These are phyloP conservation scores for Porites lutea DNA, from an alignment of 64 coral and sea anemone genomes.

Conservation along the genomic window DNA sequence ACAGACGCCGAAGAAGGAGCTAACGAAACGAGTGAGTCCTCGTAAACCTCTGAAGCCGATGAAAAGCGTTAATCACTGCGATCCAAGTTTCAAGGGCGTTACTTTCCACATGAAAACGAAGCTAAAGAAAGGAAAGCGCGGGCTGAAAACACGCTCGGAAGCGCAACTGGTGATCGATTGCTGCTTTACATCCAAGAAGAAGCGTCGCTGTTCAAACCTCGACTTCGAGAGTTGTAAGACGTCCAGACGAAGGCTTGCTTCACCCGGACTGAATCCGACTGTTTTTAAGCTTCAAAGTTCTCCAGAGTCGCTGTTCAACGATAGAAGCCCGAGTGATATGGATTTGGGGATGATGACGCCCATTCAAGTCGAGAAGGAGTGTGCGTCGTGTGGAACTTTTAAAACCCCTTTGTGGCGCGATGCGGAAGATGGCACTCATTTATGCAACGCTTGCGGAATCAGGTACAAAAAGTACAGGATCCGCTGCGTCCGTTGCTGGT, in stretches of 20 bases:
- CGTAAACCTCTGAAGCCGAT: slow-evolving; percentile 92
- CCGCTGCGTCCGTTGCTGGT: slow-evolving; percentile 94
- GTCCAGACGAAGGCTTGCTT: slow-evolving; percentile 65
- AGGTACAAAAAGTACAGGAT: slow-evolving; percentile 98
- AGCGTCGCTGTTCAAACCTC: slow-evolving; percentile 42
- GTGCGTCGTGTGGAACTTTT: slow-evolving; percentile 87
- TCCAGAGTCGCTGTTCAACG: slow-evolving; percentile 65
- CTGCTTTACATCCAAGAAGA: slow-evolving; percentile 94
- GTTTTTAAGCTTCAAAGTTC: slow-evolving; percentile 80
- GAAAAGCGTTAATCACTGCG: slow-evolving; percentile 86
- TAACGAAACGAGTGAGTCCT: slow-evolving; percentile 81
- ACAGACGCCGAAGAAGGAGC: slow-evolving; percentile 80
- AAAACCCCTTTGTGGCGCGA: slow-evolving; percentile 98
- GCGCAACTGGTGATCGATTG: slow-evolving; percentile 93
- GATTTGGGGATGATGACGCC: slow-evolving; percentile 84
- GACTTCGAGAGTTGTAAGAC: slow-evolving; percentile 59
- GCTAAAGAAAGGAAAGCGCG: slow-evolving; percentile 68
- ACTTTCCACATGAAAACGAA: slow-evolving; percentile 97
- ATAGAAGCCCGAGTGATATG: slow-evolving; percentile 64
- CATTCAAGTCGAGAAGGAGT: slow-evolving; percentile 92
- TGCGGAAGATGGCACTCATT: slow-evolving; percentile 96
- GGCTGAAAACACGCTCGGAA: slow-evolving; percentile 64
- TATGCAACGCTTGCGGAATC: slow-evolving; percentile 98
- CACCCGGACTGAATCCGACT: slow-evolving; percentile 72
- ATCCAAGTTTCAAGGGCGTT: slow-evolving; percentile 94